phyloP scores from a whole-genome alignment of 2,113 vertebrate genomes.

The Elanus axillaris region DNA sequence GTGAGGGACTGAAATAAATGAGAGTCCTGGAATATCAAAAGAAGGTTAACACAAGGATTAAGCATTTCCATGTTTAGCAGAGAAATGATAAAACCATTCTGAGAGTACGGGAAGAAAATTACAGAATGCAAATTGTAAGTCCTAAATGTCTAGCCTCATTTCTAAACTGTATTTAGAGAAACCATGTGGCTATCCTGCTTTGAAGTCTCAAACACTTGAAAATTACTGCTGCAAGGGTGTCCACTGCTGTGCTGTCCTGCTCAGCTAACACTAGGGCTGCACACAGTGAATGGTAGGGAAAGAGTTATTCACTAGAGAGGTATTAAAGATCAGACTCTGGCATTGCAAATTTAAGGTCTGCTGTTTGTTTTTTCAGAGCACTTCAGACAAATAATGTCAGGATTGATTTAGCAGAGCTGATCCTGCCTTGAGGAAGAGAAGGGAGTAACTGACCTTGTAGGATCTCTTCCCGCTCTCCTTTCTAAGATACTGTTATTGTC shows the following conservation, averaged over 20 bases:
- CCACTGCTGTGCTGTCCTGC: not conserved
- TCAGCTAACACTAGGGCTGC: not conserved
- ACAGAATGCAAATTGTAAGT: not conserved
- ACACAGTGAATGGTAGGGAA: not conserved
- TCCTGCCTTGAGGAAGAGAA: not conserved
- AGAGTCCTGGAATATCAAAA: not conserved
- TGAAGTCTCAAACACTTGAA: not conserved
- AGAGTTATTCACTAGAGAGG: not conserved
- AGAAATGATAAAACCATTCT: not conserved
- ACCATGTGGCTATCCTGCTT: not conserved
- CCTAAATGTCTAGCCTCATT: not conserved
- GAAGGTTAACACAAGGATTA: not conserved
- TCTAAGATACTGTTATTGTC: not conserved
- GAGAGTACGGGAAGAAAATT: not conserved
- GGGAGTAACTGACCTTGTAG: not conserved
- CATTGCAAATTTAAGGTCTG: not conserved
- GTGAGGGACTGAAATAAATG: not conserved
- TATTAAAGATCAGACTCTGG: not conserved
- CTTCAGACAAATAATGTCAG: not conserved
- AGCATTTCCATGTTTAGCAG: not conserved
- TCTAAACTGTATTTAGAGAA: not conserved
- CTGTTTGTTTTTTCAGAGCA: not conserved
- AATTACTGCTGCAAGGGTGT: not conserved
- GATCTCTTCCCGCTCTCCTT: not conserved
- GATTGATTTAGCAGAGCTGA: not conserved